These are phyloP conservation scores for Ophion obscuratus DNA, from an alignment of 2,888 invertebrate genomes.

Conservation along the genomic window DNA sequence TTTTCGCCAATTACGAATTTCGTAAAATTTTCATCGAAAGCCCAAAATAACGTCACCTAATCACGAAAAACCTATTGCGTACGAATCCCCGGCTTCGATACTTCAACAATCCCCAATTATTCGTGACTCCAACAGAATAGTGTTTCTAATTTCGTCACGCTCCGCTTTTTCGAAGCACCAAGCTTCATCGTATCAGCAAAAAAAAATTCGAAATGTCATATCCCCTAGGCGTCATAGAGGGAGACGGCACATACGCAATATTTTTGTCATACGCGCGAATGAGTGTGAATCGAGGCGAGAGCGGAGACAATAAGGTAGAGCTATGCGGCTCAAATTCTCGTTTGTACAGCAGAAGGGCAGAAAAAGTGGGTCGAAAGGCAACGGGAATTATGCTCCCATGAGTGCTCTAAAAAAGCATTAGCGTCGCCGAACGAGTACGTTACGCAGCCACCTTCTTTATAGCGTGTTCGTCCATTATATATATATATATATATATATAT, in stretches of 20 bases:
- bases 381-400: conserved; percentile 30
- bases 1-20: too few species aligned
- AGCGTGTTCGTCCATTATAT: not conserved
- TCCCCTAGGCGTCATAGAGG: not conserved
- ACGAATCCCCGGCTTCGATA: too few species aligned
- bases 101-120: too few species aligned
- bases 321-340: conserved; percentile 32
- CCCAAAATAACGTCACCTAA: not conserved
- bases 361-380: conserved; percentile 62
- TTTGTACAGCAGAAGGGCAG: conserved; percentile 33
- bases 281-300: conserved; percentile 28
- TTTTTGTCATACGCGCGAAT: not conserved
- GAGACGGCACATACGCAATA: not conserved
- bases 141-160: too few species aligned
- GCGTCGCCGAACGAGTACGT: conserved; percentile 27
- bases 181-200: not conserved
- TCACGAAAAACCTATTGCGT: not conserved
- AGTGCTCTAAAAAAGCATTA: conserved; percentile 55
- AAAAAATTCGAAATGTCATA: not conserved
- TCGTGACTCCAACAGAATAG: too few species aligned
- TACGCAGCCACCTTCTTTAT: conserved; percentile 24
- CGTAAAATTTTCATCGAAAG: too few species aligned
- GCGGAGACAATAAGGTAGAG: conserved; percentile 28
- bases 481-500: not conserved
- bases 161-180: too few species aligned